Evolutionary conservation across 2,113 vertebrate genomes (phyloP), one percentile per base, ranked within the genome.

Genomic region (Ptyas mucosa): DNA sequence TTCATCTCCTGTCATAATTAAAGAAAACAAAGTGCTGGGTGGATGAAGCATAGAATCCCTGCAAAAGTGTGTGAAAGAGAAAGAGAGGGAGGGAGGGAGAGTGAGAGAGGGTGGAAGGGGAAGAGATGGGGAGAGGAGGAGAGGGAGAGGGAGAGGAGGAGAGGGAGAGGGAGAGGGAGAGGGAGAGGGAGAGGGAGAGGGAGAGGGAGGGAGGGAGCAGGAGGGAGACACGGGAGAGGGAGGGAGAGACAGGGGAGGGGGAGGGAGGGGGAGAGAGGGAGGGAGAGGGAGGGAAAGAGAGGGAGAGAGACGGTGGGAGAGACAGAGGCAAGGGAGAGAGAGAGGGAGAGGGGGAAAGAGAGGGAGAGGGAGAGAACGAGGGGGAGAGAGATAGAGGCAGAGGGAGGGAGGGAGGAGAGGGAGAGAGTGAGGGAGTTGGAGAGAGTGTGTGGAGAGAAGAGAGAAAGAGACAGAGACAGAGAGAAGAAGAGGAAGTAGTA

Each of bases 1-100:
- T 89, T 81, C 89, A 11, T 91, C 52, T 93, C 11, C 87, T 64
- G 39, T 75, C 88, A 61, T 93, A 93, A 91, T 89, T 64, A 91
- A 89, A 91, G 54, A 64, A 86, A 89, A 91, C 53, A 75, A 91
- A 53, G 94, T 89, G 88, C 51, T 92, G 24, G 21, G 7, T 94
- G 91, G 53, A 24, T 88, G 61, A 89, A 21, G 61, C 39, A 57
- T 52, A 87, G 53, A 91, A 87, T 89, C 75, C 69, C 58, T 93
- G 46, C 87, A 90, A 52, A 69, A 20, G 1, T 81, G 34, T 34
- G 64, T n/a, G n/a, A 0, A 46, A 2, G 43, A 49, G 20, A 20
- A 9, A 9, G 39, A 43, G 18, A 39, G 75, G 11, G 39, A 8
- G 18, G 39, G 46, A 43, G 55, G 26, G 29, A 46, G 90, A 85